Evolutionary conservation across 2,113 vertebrate genomes (phyloP).

Genomic region (Zosterops lateralis): DNA sequence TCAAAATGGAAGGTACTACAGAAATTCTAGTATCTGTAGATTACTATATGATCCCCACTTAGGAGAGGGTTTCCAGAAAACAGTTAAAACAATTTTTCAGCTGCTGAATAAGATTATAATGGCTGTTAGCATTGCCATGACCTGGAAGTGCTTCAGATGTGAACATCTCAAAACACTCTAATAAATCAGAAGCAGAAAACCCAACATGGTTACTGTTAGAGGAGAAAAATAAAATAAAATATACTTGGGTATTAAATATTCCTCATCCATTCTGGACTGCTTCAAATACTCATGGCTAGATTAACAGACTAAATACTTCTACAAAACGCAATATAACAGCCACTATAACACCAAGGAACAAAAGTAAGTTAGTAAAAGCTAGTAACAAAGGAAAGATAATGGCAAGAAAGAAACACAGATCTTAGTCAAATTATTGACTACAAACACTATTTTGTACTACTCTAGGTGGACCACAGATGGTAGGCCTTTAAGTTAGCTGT

Average conservation of each 20-base stretch:
- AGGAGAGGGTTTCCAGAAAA: neutral
- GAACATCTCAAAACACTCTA: neutral
- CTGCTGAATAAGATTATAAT: neutral
- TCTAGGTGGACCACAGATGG: neutral
- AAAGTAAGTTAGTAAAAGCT: neutral
- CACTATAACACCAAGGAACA: neutral
- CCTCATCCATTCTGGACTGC: neutral
- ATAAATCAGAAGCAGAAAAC: neutral
- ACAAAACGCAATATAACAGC: neutral
- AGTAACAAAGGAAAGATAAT: neutral
- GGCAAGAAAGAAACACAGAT: neutral
- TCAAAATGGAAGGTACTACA: neutral
- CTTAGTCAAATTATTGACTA: neutral
- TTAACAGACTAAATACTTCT: neutral
- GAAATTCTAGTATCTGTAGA: neutral
- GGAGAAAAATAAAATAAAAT: neutral
- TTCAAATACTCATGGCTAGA: neutral
- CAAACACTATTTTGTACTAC: neutral
- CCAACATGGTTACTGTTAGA: neutral
- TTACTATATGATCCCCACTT: neutral
- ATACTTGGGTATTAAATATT: neutral
- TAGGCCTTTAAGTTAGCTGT: neutral
- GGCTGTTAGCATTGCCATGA: neutral
- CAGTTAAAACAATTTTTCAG: neutral
- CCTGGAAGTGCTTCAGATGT: neutral